phyloP scores from a whole-genome alignment of 2,113 vertebrate genomes.

The Gallinago media region DNA sequence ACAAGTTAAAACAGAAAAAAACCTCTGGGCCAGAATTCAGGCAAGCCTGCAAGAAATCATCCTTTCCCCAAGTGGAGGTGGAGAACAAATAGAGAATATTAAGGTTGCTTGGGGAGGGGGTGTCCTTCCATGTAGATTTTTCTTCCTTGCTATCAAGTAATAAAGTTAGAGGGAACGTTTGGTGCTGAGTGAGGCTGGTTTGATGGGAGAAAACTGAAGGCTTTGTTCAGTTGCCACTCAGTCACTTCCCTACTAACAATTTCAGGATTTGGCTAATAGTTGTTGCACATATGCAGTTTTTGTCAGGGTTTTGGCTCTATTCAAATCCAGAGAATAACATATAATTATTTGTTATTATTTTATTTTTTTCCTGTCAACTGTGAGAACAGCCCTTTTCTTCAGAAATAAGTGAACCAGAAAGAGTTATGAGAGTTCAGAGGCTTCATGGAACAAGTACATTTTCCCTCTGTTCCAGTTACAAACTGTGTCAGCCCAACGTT shows the following conservation, averaged over 20 bases:
- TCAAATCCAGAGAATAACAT: background rate
- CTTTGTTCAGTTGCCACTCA: background rate
- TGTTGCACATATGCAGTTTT: background rate
- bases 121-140: background rate
- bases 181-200: background rate
- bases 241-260: background rate
- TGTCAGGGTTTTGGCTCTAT: background rate
- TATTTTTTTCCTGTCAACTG: background rate
- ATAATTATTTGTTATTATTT: background rate
- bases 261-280: background rate
- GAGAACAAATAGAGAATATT: background rate
- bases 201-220: background rate
- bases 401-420: background rate
- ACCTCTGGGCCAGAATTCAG: background rate
- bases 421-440: background rate
- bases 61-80: background rate
- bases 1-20: background rate
- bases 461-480: background rate
- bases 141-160: background rate
- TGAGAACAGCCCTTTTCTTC: background rate
- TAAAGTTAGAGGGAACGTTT: background rate
- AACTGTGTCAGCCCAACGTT: background rate
- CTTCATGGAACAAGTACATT: background rate
- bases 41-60: background rate
- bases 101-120: background rate